Percentiles rank a stretch among this genome's conserved stretches.
Conservation (phyloP, 1,140 invertebrate species). For the Cydia pomonella region DNA sequence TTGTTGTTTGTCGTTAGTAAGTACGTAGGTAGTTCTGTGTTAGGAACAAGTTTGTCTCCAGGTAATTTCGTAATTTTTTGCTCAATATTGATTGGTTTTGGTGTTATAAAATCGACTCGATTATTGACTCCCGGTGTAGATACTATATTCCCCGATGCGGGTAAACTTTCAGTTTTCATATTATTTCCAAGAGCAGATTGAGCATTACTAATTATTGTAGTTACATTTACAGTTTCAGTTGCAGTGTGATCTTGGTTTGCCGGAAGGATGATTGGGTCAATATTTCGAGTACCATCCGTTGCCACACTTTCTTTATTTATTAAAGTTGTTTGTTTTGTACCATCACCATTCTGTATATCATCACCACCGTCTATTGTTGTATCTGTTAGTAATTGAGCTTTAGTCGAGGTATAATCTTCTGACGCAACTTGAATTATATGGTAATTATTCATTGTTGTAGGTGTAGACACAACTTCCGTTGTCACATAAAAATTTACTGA, state of each 20-base stretch:
- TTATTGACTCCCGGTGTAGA: neutral
- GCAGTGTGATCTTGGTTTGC: too few relatives aligned
- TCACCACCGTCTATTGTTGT: neutral
- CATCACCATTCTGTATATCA: neutral
- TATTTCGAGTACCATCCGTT: neutral
- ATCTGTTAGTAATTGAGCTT: neutral
- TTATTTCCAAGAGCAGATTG: neutral
- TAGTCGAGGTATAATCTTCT: neutral
- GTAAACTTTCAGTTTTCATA: neutral
- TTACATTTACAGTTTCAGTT: neutral
- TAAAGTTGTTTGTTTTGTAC: neutral
- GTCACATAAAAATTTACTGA: conserved; percentile 34
- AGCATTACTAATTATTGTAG: neutral
- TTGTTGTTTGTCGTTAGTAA: neutral
- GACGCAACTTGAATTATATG: neutral
- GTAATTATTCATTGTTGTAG: neutral
- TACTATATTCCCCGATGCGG: neutral
- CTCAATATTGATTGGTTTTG: neutral
- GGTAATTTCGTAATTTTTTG: neutral
- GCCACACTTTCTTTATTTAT: neutral
- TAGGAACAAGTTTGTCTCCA: neutral
- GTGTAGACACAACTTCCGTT: neutral
- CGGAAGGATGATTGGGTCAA: neutral
- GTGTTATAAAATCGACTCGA: neutral
- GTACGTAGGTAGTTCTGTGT: too few relatives aligned